Percentiles rank a stretch among this genome's conserved stretches.
Conservation (phyloP, 2,113 vertebrate genomes). For the Ranitomeya variabilis region DNA sequence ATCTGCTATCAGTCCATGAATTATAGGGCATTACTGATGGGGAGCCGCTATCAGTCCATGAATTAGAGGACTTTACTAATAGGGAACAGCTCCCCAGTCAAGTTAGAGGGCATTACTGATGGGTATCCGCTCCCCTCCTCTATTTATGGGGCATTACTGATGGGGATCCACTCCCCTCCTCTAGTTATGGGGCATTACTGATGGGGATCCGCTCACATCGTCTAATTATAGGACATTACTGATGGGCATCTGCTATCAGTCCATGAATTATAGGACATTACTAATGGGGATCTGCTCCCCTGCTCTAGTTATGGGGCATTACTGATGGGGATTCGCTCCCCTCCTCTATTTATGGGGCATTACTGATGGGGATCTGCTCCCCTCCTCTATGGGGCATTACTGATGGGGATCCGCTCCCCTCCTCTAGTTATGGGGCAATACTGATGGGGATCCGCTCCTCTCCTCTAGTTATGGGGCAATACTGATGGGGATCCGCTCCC, state of each 20-base stretch:
- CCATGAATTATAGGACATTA: too few relatives aligned
- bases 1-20: not conserved
- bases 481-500: not conserved
- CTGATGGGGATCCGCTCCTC: not conserved
- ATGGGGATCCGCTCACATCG: too few relatives aligned
- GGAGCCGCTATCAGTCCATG: not conserved
- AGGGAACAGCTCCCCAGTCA: not conserved
- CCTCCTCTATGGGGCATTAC: too few relatives aligned
- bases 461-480: not conserved
- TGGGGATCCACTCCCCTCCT: not conserved
- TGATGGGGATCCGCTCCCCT: not conserved
- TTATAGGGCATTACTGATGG: not conserved
- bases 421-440: too few relatives aligned
- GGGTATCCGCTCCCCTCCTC: not conserved
- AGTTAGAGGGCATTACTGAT: not conserved
- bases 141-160: too few relatives aligned
- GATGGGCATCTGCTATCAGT: too few relatives aligned
- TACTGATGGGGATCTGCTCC: not conserved
- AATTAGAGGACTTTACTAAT: too few relatives aligned
- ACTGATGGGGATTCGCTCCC: too few relatives aligned
- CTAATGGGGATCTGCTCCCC: too few relatives aligned
- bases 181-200: not conserved
- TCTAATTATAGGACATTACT: too few relatives aligned
- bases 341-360: too few relatives aligned
- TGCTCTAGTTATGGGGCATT: too few relatives aligned